A percentile compares a stretch with the other conserved stretches of the same genome.
phyloP scores from a whole-genome alignment of 2,797 vertebrate genomes.

The Anguilla marmorata region DNA sequence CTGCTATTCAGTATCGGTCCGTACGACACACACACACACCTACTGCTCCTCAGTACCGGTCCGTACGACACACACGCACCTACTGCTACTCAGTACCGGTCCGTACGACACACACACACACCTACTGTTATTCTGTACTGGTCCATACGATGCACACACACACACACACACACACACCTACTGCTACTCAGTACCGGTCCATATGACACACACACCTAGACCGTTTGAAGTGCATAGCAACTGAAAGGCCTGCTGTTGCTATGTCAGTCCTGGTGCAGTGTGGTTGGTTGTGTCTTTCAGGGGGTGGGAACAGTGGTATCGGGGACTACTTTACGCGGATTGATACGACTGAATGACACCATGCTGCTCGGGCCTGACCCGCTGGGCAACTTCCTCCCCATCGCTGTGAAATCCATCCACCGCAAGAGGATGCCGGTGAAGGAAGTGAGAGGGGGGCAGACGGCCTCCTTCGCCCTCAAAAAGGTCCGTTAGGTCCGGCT shows the following conservation, averaged over 20 bases:
- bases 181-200: too few relatives aligned
- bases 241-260: background rate
- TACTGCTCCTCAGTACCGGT: too few relatives aligned
- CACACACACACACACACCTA: too few relatives aligned
- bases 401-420: slow-evolving; percentile 97
- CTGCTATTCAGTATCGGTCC: too few relatives aligned
- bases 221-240: background rate
- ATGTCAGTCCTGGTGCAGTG: background rate
- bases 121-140: too few relatives aligned
- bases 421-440: slow-evolving; percentile 98
- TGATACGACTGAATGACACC: slow-evolving; percentile 94
- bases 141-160: too few relatives aligned
- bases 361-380: slow-evolving; percentile 95
- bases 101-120: too few relatives aligned
- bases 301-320: slow-evolving; percentile 98
- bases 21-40: too few relatives aligned
- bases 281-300: slow-evolving; percentile 59
- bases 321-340: slow-evolving; percentile 91
- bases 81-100: too few relatives aligned
- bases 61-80: too few relatives aligned
- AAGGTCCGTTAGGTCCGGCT: slow-evolving; percentile 73
- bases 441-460: slow-evolving; percentile 97
- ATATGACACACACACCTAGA: too few relatives aligned
- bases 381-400: slow-evolving; percentile 90
- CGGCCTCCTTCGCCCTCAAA: slow-evolving; percentile 94